Evolutionary conservation across 2,888 invertebrate genomes (phyloP).

Genomic region (Notocelia uddmanniana): DNA sequence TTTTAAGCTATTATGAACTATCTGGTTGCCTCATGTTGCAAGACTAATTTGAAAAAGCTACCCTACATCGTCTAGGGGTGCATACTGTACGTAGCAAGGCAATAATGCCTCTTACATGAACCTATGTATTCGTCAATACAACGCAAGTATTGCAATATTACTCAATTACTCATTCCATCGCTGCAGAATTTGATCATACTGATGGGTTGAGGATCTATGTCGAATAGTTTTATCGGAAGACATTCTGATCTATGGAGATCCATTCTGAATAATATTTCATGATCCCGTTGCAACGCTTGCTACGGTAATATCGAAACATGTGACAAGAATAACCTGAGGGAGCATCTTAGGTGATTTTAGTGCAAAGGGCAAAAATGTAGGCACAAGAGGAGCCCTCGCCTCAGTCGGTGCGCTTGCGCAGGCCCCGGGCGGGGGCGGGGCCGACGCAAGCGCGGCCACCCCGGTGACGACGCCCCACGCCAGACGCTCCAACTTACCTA

Average conservation of each 20-base stretch:
- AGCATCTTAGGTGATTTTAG: constrained; percentile 2
- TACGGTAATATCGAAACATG: background rate
- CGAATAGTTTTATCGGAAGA: background rate
- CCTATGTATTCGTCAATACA: background rate
- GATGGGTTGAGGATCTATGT: background rate
- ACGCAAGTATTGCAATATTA: background rate
- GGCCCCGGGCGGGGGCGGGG: constrained; percentile 75
- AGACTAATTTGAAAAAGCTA: background rate
- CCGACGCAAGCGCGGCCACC: constrained; percentile 78
- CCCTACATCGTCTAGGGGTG: background rate
- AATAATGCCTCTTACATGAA: background rate
- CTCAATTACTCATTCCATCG: background rate
- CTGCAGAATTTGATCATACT: background rate
- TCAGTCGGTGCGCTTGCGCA: constrained; percentile 56
- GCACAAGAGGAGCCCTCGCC: constrained; percentile 39
- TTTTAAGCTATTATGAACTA: background rate
- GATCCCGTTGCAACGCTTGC: background rate
- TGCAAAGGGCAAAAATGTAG: constrained; percentile 32
- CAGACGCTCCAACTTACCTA: constrained; percentile 54
- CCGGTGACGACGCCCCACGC: constrained; percentile 74
- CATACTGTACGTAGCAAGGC: background rate
- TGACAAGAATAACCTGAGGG: background rate
- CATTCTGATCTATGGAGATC: background rate
- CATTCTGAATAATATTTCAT: background rate
- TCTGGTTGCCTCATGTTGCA: background rate